Conservation (phyloP, 2,797 vertebrate genomes). For the Acipenser oxyrinchus region DNA sequence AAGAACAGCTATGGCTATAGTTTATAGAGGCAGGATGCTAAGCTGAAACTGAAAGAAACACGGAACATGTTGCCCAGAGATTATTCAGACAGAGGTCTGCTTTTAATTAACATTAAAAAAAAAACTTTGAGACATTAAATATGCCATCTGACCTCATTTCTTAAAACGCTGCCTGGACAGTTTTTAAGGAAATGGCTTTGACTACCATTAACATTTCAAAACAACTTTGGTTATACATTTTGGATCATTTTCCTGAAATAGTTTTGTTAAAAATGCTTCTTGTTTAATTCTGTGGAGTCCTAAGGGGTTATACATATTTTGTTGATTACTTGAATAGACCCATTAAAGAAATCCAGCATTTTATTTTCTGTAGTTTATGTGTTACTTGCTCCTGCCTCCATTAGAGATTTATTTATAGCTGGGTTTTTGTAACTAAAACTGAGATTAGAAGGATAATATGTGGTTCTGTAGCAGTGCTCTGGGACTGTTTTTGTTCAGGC, state of each 20-base stretch:
- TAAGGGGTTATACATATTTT: neutral
- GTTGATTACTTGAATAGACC: neutral
- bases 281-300: neutral
- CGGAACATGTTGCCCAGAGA: constrained; percentile 19
- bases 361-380: too few relatives aligned
- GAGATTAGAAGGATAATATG: too few relatives aligned
- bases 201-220: constrained; percentile 2
- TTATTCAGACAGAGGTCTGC: constrained; percentile 20
- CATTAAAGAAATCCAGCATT: too few relatives aligned
- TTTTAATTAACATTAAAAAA: constrained; percentile 33
- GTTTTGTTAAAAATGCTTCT: neutral
- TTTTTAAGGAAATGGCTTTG: constrained; percentile 4
- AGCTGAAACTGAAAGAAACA: constrained; percentile 20
- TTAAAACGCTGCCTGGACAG: constrained; percentile 21
- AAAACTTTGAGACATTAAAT: neutral
- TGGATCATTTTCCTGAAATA: neutral
- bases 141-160: constrained; percentile 30
- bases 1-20: too few relatives aligned
- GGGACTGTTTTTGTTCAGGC: too few relatives aligned
- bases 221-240: neutral
- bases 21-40: neutral
- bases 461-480: too few relatives aligned
- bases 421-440: too few relatives aligned
- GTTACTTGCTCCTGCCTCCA: too few relatives aligned
- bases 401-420: too few relatives aligned